A percentile compares a stretch with the other conserved stretches of the same genome.
phyloP scores from a whole-genome alignment of 2,888 invertebrate genomes.

The Monopis laevigella region DNA sequence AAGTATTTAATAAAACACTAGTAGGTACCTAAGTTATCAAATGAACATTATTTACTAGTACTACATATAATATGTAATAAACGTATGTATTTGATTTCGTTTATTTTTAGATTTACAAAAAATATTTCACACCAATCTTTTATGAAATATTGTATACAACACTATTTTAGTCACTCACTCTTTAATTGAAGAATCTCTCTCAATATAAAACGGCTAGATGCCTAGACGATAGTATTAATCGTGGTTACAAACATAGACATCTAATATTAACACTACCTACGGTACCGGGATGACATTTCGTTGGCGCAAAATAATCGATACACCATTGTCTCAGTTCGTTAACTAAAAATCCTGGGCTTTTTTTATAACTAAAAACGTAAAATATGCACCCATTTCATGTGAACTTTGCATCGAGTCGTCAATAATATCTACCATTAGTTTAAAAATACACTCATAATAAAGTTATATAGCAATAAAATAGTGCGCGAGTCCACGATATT shows the following conservation, averaged over 20 bases:
- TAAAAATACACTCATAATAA: constrained; percentile 44
- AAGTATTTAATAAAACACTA: too few species aligned
- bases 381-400: constrained; percentile 10
- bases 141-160: too few species aligned
- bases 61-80: too few species aligned
- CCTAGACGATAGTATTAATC: constrained; percentile 59
- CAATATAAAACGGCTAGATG: constrained; percentile 63
- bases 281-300: constrained; percentile 64
- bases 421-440: constrained; percentile 27
- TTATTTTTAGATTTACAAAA: too few species aligned
- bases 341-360: constrained; percentile 46
- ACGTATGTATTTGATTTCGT: too few species aligned
- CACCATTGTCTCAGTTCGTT: constrained; percentile 65
- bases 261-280: constrained; percentile 67
- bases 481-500: constrained; percentile 58
- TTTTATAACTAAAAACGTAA: constrained; percentile 16
- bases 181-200: constrained; percentile 54
- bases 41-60: too few species aligned
- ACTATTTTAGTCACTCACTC: constrained; percentile 58
- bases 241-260: constrained; percentile 60
- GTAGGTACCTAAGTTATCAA: too few species aligned
- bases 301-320: constrained; percentile 67
- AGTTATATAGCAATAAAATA: constrained; percentile 43
- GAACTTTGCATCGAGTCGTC: constrained; percentile 21
- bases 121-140: too few species aligned